phyloP scores from a whole-genome alignment of 2,797 vertebrate species.

The Clarias fuscus region DNA sequence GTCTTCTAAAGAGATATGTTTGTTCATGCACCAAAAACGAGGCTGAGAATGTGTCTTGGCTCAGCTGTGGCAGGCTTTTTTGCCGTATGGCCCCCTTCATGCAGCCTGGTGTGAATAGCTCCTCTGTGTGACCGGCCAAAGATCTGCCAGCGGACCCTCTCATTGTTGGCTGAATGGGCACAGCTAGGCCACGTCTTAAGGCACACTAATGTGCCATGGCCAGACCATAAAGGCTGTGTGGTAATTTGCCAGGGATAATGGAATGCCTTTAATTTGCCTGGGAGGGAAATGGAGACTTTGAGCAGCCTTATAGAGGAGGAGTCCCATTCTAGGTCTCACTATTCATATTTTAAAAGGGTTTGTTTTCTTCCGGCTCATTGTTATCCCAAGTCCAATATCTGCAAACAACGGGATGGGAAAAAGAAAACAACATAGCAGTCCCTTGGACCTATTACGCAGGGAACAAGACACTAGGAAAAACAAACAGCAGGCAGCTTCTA shows the following conservation, averaged over 20 bases:
- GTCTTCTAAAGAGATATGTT: constrained; percentile 33
- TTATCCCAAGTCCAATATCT: constrained; percentile 73
- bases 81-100: constrained; percentile 64
- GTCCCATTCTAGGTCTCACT: constrained; percentile 59
- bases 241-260: constrained; percentile 86
- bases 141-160: constrained; percentile 81
- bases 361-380: constrained; percentile 79
- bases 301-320: constrained; percentile 67
- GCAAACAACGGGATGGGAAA: constrained; percentile 69
- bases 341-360: constrained; percentile 69
- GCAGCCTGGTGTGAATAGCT: constrained; percentile 76
- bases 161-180: constrained; percentile 82
- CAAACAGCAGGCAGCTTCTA: constrained; percentile 58
- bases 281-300: constrained; percentile 75
- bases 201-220: constrained; percentile 82
- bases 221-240: constrained; percentile 75
- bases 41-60: constrained; percentile 52
- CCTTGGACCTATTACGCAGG: constrained; percentile 58
- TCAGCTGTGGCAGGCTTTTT: constrained; percentile 60
- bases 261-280: constrained; percentile 75
- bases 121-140: constrained; percentile 83
- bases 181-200: constrained; percentile 77
- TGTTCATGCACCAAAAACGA: constrained; percentile 40
- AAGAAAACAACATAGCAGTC: constrained; percentile 61
- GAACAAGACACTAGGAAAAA: constrained; percentile 54